phyloP scores from a whole-genome alignment of 2,113 vertebrate genomes.

The Mystacornis crossleyi region DNA sequence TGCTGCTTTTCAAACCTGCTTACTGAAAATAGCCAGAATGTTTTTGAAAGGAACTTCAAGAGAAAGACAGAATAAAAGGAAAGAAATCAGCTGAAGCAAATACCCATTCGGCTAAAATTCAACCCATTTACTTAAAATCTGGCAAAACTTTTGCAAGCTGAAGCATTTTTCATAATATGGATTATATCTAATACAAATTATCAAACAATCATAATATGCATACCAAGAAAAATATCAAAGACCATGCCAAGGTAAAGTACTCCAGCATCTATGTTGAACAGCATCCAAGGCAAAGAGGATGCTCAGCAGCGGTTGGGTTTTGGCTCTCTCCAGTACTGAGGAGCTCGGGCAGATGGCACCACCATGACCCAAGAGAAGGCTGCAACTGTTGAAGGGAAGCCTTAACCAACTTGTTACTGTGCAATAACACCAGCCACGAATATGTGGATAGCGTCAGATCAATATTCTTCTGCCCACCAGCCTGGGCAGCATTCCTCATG shows the following conservation, averaged over 20 bases:
- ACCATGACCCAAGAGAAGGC: not conserved
- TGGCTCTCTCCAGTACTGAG: not conserved
- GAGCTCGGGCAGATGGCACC: not conserved
- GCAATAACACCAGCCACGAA: not conserved
- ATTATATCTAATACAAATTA: not conserved
- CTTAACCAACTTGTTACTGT: not conserved
- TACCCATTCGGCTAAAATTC: not conserved
- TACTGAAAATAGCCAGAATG: not conserved
- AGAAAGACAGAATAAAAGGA: not conserved
- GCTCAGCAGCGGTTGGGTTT: not conserved
- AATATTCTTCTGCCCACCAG: not conserved
- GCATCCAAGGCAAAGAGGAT: not conserved
- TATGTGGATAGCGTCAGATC: not conserved
- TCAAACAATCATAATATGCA: not conserved
- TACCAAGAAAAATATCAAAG: not conserved
- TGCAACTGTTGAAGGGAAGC: not conserved
- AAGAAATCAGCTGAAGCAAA: not conserved
- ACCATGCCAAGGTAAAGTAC: not conserved
- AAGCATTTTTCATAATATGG: not conserved
- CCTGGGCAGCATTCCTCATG: not conserved
- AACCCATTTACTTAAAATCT: not conserved
- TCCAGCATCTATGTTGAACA: not conserved
- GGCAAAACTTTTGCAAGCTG: not conserved
- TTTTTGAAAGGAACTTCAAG: constrained; percentile 26
- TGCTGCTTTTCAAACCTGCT: constrained; percentile 7